Base-by-base conservation (phyloP, 2,113 vertebrate genomes). In the Rana temporaria region DNA sequence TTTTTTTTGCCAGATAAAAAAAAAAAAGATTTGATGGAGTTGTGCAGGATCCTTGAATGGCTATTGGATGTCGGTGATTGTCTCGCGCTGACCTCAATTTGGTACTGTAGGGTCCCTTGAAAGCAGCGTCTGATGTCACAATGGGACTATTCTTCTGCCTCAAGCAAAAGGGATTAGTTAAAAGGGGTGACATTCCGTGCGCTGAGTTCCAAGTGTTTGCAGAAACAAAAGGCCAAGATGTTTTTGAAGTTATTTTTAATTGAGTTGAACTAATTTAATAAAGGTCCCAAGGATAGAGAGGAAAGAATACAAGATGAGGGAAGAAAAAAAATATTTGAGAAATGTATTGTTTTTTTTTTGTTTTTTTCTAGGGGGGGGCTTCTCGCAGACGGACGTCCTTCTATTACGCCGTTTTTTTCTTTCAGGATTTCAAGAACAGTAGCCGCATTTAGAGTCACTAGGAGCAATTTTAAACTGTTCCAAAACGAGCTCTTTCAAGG, bases 51-150 rank as follows among this genome's bases (percentile, higher is more conserved):
- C 96, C 90, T 90, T 96, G 96, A 98, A 98, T 96, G 95, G 95
- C 92, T 91, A 92, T 93, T 97, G 96, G 97, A 96, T 96, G 96
- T 95, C 95, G 95, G 91, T 93, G 93, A 98, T 98, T 98, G 97
- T 99, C 95, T 96, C 90, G 86, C 63, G 0, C 90, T 96, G 96
- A 99, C 97, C 97, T 97, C 96, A 96, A 99, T 98, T 98, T 96
- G 95, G 97, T 98, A 96, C 96, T 97, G 97, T 98, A 97, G 95
- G 94, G 95, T 96, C 95, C 96, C 94, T 97, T 96, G 94, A 96
- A 95, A 93, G 92, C 95, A 94, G 95, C 95, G 96, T 97, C 96
- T 96, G 92, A 90, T 91, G 92, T 93, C 94, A 98, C 97, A 99
- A 98, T 98, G 89, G 92, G 91, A 93, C 95, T 88, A 96, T 98